Evolutionary conservation across 2,888 invertebrate genomes (phyloP), one percentile per base, ranked within the genome.

Genomic region (Iphiclides podalirius): DNA sequence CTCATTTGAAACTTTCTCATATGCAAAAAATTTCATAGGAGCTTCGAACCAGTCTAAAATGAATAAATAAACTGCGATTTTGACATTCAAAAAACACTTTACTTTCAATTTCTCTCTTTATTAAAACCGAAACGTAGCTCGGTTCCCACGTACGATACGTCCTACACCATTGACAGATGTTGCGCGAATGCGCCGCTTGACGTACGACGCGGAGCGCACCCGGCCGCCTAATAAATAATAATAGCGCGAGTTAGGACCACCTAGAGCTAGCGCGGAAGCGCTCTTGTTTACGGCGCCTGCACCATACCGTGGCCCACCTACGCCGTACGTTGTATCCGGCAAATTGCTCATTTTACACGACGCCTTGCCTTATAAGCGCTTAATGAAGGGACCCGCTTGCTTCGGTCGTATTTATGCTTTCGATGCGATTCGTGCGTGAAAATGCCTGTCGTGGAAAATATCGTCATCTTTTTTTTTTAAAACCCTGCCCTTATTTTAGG

Each of bases 351-450:
- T 77, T 73, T 75, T 70, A 78, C 76, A 75, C 65, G n/a, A n/a
- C n/a, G n/a, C n/a, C n/a, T n/a, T 79, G 80, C 82, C 84, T 87
- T 84, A 84, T 85, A 85, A 85, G 82, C 81, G 79, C 78, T 83
- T 87, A 86, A 87, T 85, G 81, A 86, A 85, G 77, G 73, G 54
- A 58, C 60, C 58, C 35, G 50, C 40, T 36, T 36, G 31, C 35
- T 49, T 49, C 44, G 33, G 1, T 17, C 57, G 63, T 62, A 63
- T 63, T 64, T 60, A 58, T 54, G 53, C 52, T 58, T 52, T n/a
- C n/a, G n/a, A n/a, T n/a, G n/a, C n/a, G 20, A 4, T 57, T 11
- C 11, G 15, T n/a, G 11, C 23, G 37, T 33, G 6, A 34, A 6
- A 20, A 23, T 14, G 20, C 13, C 23, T 14, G 7, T 17, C n/a